phyloP scores from a whole-genome alignment of 1,140 invertebrate genomes.

The Drosophila malerkotliana region DNA sequence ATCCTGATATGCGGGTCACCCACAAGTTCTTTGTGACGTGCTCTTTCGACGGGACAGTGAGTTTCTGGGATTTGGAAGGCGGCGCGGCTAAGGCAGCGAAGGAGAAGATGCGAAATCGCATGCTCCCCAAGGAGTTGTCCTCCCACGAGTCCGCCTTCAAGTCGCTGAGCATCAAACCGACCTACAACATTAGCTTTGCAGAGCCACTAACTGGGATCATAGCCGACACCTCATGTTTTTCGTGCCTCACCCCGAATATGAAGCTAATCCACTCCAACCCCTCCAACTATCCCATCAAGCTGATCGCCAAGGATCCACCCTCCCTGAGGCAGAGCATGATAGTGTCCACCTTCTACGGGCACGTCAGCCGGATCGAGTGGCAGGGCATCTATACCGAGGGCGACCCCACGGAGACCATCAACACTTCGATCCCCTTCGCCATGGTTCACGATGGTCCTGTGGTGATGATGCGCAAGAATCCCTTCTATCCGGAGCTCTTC shows the following conservation, averaged over 20 bases:
- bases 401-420: conserved; percentile 84
- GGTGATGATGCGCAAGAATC: conserved; percentile 85
- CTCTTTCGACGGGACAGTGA: conserved; percentile 87
- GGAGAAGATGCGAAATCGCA: conserved; percentile 41
- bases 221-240: conserved; percentile 61
- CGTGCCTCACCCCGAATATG: conserved; percentile 21
- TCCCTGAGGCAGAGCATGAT: conserved; percentile 83
- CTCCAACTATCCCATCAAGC: conserved; percentile 59
- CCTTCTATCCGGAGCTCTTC: conserved; percentile 85
- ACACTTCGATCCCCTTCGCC: conserved; percentile 84
- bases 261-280: conserved; percentile 34
- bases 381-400: conserved; percentile 84
- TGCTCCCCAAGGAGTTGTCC: conserved; percentile 85
- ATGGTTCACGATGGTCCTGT: conserved; percentile 88
- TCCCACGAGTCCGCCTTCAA: conserved; percentile 86
- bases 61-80: conserved; percentile 89
- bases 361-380: conserved; percentile 71
- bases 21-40: conserved; percentile 87
- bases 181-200: conserved; percentile 85
- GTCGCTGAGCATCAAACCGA: conserved; percentile 86
- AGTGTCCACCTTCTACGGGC: conserved; percentile 58
- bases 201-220: conserved; percentile 83
- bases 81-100: conserved; percentile 27
- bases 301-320: conserved; percentile 74
- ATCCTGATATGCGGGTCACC: conserved; percentile 81